phyloP scores from a whole-genome alignment of 1,140 invertebrate genomes.

The Drosophila lini region DNA sequence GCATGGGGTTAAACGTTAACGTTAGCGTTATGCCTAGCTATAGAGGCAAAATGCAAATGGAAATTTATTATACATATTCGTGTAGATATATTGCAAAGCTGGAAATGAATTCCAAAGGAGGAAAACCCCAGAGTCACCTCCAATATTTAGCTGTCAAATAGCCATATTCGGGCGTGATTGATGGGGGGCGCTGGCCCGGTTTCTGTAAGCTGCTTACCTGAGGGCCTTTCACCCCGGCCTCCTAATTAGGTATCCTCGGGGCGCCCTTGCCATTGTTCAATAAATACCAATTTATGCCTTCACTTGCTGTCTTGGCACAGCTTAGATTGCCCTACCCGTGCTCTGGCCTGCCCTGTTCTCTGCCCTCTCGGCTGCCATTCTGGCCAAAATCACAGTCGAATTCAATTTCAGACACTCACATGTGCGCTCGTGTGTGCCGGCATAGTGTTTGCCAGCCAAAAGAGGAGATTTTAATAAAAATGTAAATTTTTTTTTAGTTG shows the following conservation, averaged over 20 bases:
- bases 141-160: conserved; percentile 41
- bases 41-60: conserved; percentile 52
- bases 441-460: conserved; percentile 52
- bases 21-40: conserved; percentile 5
- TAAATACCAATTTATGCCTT: conserved; percentile 56
- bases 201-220: conserved; percentile 35
- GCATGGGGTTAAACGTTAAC: conserved; percentile 31
- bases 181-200: conserved; percentile 10
- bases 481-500: conserved; percentile 72
- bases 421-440: conserved; percentile 7
- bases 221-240: conserved; percentile 8
- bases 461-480: conserved; percentile 76
- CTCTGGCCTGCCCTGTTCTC: background rate
- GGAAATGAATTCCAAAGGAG: conserved; percentile 58
- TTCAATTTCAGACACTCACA: conserved; percentile 55
- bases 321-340: conserved; percentile 13
- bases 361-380: background rate
- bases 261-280: conserved; percentile 40
- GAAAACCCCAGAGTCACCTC: conserved; percentile 28
- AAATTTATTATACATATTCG: conserved; percentile 78
- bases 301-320: conserved; percentile 25
- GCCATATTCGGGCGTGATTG: conserved; percentile 37
- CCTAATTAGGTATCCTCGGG: conserved; percentile 49
- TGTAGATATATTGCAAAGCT: conserved; percentile 76
- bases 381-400: conserved; percentile 58